Percentiles rank a stretch among this genome's conserved stretches.
Evolutionary conservation across 2,888 invertebrate genomes (phyloP).

Genomic region (Phytoseiulus persimilis): DNA sequence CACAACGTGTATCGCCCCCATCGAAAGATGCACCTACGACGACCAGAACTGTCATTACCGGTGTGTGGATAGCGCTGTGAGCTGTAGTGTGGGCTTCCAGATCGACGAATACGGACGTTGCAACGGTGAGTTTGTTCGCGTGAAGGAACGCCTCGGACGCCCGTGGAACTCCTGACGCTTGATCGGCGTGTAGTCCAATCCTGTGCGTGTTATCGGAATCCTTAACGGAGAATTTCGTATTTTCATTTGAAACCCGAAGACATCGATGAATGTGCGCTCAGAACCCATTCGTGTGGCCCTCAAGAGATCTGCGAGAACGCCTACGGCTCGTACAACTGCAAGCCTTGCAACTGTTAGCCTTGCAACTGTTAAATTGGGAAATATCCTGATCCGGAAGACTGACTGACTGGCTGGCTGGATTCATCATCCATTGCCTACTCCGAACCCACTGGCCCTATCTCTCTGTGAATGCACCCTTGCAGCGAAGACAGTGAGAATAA

Average conservation of each 20-base stretch:
- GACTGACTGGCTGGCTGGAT: not conserved
- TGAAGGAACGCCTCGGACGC: no score
- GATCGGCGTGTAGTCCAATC: no score
- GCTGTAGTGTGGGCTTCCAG: not conserved
- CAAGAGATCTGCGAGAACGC: conserved; percentile 24
- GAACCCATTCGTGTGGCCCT: conserved; percentile 7
- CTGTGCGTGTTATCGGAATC: not conserved
- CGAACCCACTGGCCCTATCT: not conserved
- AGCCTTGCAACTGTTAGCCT: conserved; percentile 19
- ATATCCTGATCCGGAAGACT: not conserved
- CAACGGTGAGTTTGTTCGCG: not conserved
- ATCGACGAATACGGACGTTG: conserved; percentile 21
- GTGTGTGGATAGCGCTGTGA: conserved; percentile 11
- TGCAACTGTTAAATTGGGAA: not conserved
- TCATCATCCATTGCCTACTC: not conserved
- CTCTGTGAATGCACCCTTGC: not conserved
- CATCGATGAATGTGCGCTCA: conserved; percentile 27
- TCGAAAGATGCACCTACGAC: conserved; percentile 18
- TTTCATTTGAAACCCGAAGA: not conserved
- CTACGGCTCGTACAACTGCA: conserved; percentile 10
- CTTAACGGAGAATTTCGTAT: not conserved
- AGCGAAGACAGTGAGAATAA: not conserved
- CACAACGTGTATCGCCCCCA: not conserved
- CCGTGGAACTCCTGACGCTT: no score
- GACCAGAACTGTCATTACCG: conserved; percentile 32